Evolutionary conservation across 2,888 invertebrate species (phyloP).

Genomic region (Erpobdella octoculata): DNA sequence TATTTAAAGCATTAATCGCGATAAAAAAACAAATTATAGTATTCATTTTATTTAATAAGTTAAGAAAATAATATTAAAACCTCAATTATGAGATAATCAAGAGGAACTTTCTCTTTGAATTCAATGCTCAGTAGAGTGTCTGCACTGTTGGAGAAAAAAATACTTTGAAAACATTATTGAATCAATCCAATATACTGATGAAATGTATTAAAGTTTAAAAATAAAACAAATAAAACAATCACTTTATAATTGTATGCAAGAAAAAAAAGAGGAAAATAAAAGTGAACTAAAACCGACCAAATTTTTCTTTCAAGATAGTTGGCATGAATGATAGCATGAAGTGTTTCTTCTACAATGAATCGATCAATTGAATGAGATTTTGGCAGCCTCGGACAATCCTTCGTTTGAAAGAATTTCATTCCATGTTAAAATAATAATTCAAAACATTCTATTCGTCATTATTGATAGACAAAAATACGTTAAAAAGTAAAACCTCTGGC

Average conservation of each 20-base stretch:
- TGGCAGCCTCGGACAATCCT: slow-evolving; percentile 60
- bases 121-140: slow-evolving; percentile 82
- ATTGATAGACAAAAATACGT: background rate
- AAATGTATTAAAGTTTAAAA: background rate
- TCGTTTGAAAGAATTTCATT: background rate
- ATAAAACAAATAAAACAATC: slow-evolving; percentile 3
- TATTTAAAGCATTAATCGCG: too few relatives aligned
- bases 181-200: background rate
- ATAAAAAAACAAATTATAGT: too few relatives aligned
- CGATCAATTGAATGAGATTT: slow-evolving; percentile 94
- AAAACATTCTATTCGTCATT: background rate
- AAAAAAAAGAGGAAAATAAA: background rate
- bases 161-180: background rate
- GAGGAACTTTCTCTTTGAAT: slow-evolving; percentile 71
- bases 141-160: slow-evolving; percentile 58
- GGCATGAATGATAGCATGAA: slow-evolving; percentile 83
- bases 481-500: slow-evolving; percentile 60
- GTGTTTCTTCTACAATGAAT: slow-evolving; percentile 92
- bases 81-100: slow-evolving; percentile 96
- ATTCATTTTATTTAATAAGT: too few relatives aligned
- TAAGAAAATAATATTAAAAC: too few relatives aligned
- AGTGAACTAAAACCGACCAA: slow-evolving; percentile 58
- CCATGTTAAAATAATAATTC: background rate
- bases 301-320: slow-evolving; percentile 82
- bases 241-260: background rate